phyloP scores from a whole-genome alignment of 2,113 vertebrate genomes.

The Pungitius pungitius region DNA sequence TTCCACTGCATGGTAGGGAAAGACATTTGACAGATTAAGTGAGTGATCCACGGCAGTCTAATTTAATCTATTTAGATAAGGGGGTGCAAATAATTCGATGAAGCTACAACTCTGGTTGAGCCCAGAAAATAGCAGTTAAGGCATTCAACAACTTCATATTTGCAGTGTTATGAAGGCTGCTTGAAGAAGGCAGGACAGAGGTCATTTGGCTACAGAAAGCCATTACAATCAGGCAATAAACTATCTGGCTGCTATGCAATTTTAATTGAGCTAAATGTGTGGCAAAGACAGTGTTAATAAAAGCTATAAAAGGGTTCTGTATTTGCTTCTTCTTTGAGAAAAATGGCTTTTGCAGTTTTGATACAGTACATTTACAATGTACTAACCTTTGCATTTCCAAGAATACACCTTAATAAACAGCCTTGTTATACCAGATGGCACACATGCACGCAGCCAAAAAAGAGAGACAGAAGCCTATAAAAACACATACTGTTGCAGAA shows the following conservation, averaged over 20 bases:
- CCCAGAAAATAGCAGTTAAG: not conserved
- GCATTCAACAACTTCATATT: not conserved
- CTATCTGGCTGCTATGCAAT: not conserved
- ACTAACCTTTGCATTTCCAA: not conserved
- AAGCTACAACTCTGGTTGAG: not conserved
- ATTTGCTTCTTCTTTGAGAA: not conserved
- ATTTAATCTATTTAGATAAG: not conserved
- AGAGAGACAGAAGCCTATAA: not conserved
- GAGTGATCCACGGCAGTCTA: not conserved
- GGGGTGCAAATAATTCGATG: not conserved
- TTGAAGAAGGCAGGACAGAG: not conserved
- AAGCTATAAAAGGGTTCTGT: not conserved
- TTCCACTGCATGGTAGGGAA: constrained; percentile 64
- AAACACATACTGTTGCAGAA: not conserved
- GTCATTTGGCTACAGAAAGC: not conserved
- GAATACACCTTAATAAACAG: not conserved
- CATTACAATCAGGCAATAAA: not conserved
- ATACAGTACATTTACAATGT: not conserved
- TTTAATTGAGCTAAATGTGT: not conserved
- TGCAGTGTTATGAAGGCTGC: not conserved
- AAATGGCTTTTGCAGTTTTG: not conserved
- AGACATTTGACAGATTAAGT: not conserved
- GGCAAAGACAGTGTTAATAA: not conserved
- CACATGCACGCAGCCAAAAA: not conserved
- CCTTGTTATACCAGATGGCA: not conserved